Base-by-base conservation (phyloP, 2,797 vertebrate species). In the Astyanax mexicanus region DNA sequence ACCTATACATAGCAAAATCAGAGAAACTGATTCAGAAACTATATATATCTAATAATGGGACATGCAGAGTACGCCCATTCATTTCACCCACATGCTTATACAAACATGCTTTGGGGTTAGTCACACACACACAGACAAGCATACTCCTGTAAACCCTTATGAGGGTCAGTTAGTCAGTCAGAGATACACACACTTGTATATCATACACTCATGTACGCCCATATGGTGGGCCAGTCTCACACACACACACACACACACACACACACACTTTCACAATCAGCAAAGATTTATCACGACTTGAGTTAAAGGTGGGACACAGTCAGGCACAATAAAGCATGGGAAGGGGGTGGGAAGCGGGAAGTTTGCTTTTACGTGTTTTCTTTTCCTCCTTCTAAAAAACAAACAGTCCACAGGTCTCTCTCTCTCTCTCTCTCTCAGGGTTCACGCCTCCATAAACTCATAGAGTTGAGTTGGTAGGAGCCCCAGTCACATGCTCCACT, bases 251-350 rank as follows among this genome's bases (percentile, higher is more conserved):
- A n/a, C n/a, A n/a, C n/a, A n/a, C 54, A 69, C 62, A 66, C 68
- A 73, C 54, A 47, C 81, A 47, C 81, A 80, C 84, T 83, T 85
- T 84, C 89, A 87, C 88, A 83, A 85, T 88, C 86, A 79, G 71
- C 84, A 83, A 85, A 91, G 91, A 93, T 93, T 93, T 94, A 94
- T 93, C 83, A 89, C 86, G 69, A 47, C 52, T 81, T n/a, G 80
- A 90, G 90, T 93, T 90, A 93, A 90, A 86, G 85, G 88, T 21
- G 12, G 81, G 49, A 69, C 57, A 54, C 66, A 73, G 78, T 77
- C 69, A 64, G 73, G 52, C 58, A 37, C 64, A 82, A 78, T 84
- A 77, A 83, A 83, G 72, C 76, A 74, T 66, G 55, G 69, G 64
- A 74, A 62, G 61, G 69, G 64, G 72, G 62, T 13, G 58, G 84